These are phyloP conservation scores for Phacellophora camtschatica DNA, from an alignment of 30 jellyfish, hydroid and myxozoan genomes.

Conservation along the genomic window DNA sequence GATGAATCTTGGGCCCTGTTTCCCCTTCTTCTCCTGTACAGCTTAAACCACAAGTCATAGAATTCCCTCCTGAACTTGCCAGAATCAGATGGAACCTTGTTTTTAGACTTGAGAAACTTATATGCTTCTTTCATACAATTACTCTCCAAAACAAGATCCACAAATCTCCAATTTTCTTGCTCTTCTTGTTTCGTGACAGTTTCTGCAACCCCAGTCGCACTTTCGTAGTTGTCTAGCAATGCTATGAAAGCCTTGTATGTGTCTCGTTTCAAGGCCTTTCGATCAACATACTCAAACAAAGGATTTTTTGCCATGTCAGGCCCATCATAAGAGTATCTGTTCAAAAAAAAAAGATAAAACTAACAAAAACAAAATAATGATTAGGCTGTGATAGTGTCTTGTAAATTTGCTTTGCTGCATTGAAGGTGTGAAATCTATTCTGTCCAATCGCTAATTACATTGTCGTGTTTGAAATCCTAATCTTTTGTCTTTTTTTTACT, in stretches of 20 bases:
- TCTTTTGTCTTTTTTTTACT: too few relatives aligned
- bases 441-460: too few relatives aligned
- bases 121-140: constrained; percentile 76
- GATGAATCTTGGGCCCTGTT: constrained; percentile 81
- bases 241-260: constrained; percentile 91
- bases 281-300: constrained; percentile 66
- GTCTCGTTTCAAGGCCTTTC: constrained; percentile 65
- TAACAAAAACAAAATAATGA: too few relatives aligned
- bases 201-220: constrained; percentile 77
- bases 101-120: constrained; percentile 48
- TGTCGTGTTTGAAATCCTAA: too few relatives aligned
- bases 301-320: constrained; percentile 93
- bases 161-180: constrained; percentile 68
- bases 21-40: constrained; percentile 75
- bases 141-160: constrained; percentile 51
- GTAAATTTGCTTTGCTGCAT: too few relatives aligned
- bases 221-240: constrained; percentile 78
- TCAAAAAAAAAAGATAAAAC: too few relatives aligned
- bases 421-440: too few relatives aligned
- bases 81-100: constrained; percentile 30
- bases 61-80: constrained; percentile 53
- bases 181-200: constrained; percentile 68
- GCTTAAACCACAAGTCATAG: constrained; percentile 79
- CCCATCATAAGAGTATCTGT: constrained; percentile 92
- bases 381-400: too few relatives aligned